phyloP scores from a whole-genome alignment of 53 echinoderm and acorn worm species.

The Mesocentrotus franciscanus region DNA sequence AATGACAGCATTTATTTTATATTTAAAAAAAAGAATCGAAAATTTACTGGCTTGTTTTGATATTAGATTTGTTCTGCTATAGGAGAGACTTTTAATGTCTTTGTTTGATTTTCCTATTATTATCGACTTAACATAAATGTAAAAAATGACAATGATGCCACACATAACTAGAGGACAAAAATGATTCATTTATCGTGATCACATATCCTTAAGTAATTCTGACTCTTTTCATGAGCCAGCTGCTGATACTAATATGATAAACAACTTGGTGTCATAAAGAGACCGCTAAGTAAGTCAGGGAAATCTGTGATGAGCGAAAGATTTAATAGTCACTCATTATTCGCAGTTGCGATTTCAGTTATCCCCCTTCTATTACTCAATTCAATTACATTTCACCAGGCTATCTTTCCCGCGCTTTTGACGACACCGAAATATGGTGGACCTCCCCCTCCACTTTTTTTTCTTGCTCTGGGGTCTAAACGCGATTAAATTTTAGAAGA shows the following conservation, averaged over 20 bases:
- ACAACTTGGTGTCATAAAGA: slow-evolving; percentile 23
- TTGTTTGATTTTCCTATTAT: too few species aligned
- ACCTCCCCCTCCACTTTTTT: neutral
- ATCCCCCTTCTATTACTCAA: slow-evolving; percentile 58
- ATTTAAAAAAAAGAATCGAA: too few species aligned
- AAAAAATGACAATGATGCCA: neutral
- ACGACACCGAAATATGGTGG: slow-evolving; percentile 43
- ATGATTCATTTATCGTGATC: neutral
- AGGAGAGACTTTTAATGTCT: too few species aligned
- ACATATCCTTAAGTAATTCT: slow-evolving; percentile 44
- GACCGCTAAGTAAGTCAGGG: slow-evolving; percentile 37
- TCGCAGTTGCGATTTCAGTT: slow-evolving; percentile 69
- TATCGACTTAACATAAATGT: too few species aligned
- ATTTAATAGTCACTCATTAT: slow-evolving; percentile 68
- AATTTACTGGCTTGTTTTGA: too few species aligned
- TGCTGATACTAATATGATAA: slow-evolving; percentile 26
- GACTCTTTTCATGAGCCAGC: slow-evolving; percentile 33
- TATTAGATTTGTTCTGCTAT: too few species aligned
- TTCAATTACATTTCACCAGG: slow-evolving; percentile 51
- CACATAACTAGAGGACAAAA: neutral
- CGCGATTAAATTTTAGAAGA: slow-evolving; percentile 25
- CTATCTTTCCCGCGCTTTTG: slow-evolving; percentile 32
- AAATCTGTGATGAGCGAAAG: slow-evolving; percentile 57
- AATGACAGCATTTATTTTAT: too few species aligned
- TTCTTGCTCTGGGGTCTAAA: slow-evolving; percentile 41